A percentile compares a stretch with the other conserved stretches of the same genome.
Evolutionary conservation across 92 coral and sea anemone genomes (phyloP).

Genomic region (Porites evermanni): DNA sequence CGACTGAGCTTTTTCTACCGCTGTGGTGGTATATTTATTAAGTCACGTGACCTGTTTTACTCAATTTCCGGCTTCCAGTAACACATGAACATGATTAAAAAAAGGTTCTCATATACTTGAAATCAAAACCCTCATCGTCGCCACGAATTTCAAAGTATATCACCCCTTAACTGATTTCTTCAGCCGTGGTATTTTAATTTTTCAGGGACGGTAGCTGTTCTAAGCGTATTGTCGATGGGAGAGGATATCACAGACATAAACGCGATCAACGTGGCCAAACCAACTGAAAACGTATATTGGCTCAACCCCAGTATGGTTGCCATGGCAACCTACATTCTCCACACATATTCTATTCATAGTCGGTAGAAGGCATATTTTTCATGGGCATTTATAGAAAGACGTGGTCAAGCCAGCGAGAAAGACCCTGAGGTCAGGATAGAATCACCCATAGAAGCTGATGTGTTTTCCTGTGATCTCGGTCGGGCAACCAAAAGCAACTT

Average conservation of each 20-base stretch:
- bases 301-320: conserved; percentile 22
- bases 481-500: neutral
- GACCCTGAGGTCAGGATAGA: neutral
- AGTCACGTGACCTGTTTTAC: too few relatives aligned
- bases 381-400: neutral
- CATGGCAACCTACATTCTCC: conserved; percentile 23
- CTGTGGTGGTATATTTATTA: too few relatives aligned
- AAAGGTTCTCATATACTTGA: too few relatives aligned
- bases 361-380: conserved; percentile 21
- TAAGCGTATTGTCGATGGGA: neutral
- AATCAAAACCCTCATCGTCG: too few relatives aligned
- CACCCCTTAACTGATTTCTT: too few relatives aligned
- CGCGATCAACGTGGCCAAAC: neutral
- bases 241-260: neutral
- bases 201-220: neutral
- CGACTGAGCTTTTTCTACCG: too few relatives aligned
- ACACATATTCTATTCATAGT: conserved; percentile 54
- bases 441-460: neutral
- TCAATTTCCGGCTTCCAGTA: too few relatives aligned
- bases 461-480: neutral
- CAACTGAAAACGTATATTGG: conserved; percentile 1
- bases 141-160: neutral
- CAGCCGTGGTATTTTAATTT: neutral
- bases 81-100: too few relatives aligned
- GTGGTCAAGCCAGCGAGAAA: neutral